Conservation (phyloP, 2,113 vertebrate species). For the Neotoma lepida region DNA sequence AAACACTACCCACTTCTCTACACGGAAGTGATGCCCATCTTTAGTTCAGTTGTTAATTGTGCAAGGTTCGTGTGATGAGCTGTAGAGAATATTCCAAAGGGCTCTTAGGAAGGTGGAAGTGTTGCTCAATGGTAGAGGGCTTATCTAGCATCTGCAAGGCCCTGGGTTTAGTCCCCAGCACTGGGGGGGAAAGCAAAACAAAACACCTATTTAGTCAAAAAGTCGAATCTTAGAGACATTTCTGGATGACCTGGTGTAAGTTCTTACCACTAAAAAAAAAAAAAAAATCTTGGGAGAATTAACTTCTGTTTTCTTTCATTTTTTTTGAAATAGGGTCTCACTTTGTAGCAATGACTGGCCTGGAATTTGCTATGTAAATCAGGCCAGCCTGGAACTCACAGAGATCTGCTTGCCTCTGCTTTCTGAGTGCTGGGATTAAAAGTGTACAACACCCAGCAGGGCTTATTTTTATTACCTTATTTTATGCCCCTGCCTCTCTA, state of each 20-base stretch:
- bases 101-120: not conserved
- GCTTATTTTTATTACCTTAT: not conserved
- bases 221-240: not conserved
- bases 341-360: not conserved
- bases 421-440: not conserved
- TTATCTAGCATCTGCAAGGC: not conserved
- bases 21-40: not conserved
- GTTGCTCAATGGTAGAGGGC: not conserved
- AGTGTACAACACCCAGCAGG: not conserved
- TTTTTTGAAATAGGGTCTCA: not conserved
- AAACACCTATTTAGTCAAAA: not conserved
- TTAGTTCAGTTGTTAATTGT: not conserved
- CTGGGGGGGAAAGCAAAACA: not conserved
- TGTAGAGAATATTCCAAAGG: not conserved
- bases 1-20: not conserved
- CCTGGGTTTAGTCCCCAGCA: not conserved
- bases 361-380: too few relatives aligned
- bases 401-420: not conserved
- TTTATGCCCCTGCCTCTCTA: not conserved
- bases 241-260: not conserved
- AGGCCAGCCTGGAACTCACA: not conserved
- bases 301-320: not conserved
- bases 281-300: not conserved
- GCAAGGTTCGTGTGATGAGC: not conserved
- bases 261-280: not conserved